Evolutionary conservation across 2,113 vertebrate genomes (phyloP), one percentile per base, ranked within the genome.

Genomic region (Geococcyx californianus): DNA sequence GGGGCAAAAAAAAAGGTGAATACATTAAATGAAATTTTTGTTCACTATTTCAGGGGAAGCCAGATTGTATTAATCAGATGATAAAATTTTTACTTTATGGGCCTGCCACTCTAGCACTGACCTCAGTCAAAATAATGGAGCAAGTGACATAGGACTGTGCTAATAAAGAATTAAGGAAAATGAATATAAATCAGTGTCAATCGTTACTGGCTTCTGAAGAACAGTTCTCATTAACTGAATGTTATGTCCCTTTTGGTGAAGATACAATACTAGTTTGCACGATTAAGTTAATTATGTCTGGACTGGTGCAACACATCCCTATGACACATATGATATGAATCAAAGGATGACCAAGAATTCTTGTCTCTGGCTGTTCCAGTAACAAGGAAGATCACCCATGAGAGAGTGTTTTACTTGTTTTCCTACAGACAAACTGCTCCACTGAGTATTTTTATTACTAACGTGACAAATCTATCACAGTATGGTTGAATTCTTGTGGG

Each of bases 131-230:
- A 80, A 73, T 15, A 87, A 51, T 25, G 51, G 9, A 89, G 29
- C 42, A 66, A 69, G 51, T 51, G 76, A 74, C 55, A 51, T 0
- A 74, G 38, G 38, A 38, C 31, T 67, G 36, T 54, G 60, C 51
- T 66, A 91, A 91, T 69, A 87, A 70, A 70, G 45, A 76, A 87
- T 70, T 83, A 58, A 89, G 87, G 31, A 90, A 79, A 88, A 76
- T 47, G 1, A 56, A 49, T 78, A 58, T 62, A 80, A 69, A 84
- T 70, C 40, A 69, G 38, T 24, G 24, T 64, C 52, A 88, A 19
- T 80, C 54, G 77, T 36, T 34, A 52, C 8, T 23, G 21, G 6
- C 25, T 89, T 62, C 54, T 80, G 83, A 6, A 79, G 31, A 85
- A 72, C 16, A 76, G 11, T 40, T 19, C 15, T 68, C 14, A 51